Base-by-base conservation (phyloP, 1,140 invertebrate species). In the Heterodera schachtii region DNA sequence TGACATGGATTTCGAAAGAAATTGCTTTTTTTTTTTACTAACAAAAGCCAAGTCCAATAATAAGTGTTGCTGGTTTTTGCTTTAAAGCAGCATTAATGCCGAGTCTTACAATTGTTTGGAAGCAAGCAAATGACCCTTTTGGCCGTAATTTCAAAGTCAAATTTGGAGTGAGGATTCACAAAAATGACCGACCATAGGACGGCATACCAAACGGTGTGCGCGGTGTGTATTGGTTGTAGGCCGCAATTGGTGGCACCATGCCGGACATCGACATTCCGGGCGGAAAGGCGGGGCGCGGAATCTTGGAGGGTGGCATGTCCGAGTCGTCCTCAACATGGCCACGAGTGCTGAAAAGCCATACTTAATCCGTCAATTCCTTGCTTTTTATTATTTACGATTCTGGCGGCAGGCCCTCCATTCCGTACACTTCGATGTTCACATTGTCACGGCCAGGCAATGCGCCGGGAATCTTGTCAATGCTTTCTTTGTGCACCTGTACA, bases 401-500 rank as follows among this genome's bases (percentile, higher is more conserved):
- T 83, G 95, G 93, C 43, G 98, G 97, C 88, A 99, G 98, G 83
- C 98, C 98, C 93, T 99, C 97, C 97, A 99, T 99, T 85, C 98
- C 98, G 93, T 99, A 99, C 89, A 99, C 99, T 44, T 99, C 98
- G 91, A 99, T 96, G 92, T 98, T 96, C 90, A 98, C 97, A 92
- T 97, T 98, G 88, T 95, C 96, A 91, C 97, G 93, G 92, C 96
- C 96, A 84, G 96, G 96, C 86, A 98, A 92, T 79, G 97, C 96
- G 93, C 98, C 98, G 83, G 98, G 98, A 90, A 99, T 97, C 93
- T 98, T 98, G 91, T 99, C 97, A 90, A 99, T 96, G 78, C 96
- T 96, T 92, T 99, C 98, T 92, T 99, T 99, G 90, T 99, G 98
- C 74, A 99, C 98, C 93, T 99, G 98, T 96, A 98, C 47, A 52